Evolutionary conservation across 2,113 vertebrate genomes (phyloP), one percentile per base, ranked within the genome.

Genomic region (Loxodonta africana): DNA sequence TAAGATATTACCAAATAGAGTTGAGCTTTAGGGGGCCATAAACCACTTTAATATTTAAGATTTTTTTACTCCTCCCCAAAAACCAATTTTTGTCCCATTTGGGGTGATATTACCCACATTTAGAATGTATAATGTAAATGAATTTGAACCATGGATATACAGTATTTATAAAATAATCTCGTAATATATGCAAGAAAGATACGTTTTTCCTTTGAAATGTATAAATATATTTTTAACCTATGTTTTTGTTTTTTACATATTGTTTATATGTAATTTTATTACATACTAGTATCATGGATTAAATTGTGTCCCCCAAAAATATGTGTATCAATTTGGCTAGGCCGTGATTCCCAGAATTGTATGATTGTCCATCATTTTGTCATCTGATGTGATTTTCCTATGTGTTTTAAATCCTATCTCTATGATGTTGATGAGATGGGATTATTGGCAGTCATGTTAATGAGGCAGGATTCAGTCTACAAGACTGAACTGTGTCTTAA

Each of bases 81-180:
- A 33, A 84, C 78, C 17, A 33, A n/a, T 63, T 73, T 91, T 95
- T 86, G 60, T 76, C 44, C 25, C 65, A 23, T 89, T 92, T n/a
- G 15, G 23, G 77, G 3, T 23, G 65, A 1, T 30, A 78, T 14
- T 44, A 33, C 15, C 25, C 46, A 23, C 88, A 82, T 2, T 93
- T 57, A 85, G 48, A 88, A 89, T 73, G 51, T n/a, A 74, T 74
- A 74, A n/a, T 94, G 33, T 76, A 82, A 85, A 73, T 62, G 44
- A 95, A 94, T 86, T 89, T 82, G 82, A 63, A 91, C 8, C 25
- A 78, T 15, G 69, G 28, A 67, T 17, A 91, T 67, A 78, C 91
- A 63, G 69, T 71, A 90, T n/a, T 84, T 78, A 65, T 90, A 76
- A 91, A 82, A 41, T 84, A 41, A 46, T 74, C n/a, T 67, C 67